Percentiles rank a stretch among this genome's conserved stretches.
Evolutionary conservation across 2,113 vertebrate genomes (phyloP).

Genomic region (Cariama cristata): DNA sequence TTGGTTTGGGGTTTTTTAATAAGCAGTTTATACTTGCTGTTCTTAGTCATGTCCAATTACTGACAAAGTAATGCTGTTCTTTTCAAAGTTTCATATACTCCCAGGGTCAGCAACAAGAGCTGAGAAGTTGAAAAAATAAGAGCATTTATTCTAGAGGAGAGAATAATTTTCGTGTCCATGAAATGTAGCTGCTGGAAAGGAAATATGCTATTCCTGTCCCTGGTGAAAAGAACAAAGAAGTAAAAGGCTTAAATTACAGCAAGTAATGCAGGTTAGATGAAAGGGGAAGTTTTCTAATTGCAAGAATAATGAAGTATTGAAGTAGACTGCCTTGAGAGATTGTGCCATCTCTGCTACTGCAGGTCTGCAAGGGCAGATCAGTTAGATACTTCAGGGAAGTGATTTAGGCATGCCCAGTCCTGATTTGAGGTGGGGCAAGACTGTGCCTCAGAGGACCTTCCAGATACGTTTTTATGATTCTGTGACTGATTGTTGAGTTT

Average conservation of each 20-base stretch:
- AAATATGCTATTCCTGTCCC: neutral
- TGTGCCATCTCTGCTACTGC: neutral
- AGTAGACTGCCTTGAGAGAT: neutral
- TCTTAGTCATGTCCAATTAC: neutral
- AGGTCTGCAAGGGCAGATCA: neutral
- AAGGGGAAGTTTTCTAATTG: conserved; percentile 43
- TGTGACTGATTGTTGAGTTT: neutral
- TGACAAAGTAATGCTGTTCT: neutral
- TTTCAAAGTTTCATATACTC: neutral
- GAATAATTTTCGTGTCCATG: neutral
- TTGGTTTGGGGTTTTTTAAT: neutral
- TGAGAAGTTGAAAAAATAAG: neutral
- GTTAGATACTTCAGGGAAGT: neutral
- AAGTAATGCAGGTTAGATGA: conserved; percentile 34
- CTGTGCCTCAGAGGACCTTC: neutral
- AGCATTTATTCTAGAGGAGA: neutral
- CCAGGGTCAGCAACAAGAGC: neutral
- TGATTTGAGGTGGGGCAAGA: neutral
- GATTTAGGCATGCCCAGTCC: neutral
- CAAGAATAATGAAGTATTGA: conserved; percentile 16
- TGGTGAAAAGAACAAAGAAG: conserved; percentile 57
- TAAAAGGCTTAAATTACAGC: conserved; percentile 11
- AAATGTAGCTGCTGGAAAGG: neutral
- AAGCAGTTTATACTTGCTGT: neutral
- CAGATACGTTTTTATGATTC: neutral